Evolutionary conservation across 2,888 invertebrate genomes (phyloP), one percentile per base, ranked within the genome.

Genomic region (Drosophila rubida): DNA sequence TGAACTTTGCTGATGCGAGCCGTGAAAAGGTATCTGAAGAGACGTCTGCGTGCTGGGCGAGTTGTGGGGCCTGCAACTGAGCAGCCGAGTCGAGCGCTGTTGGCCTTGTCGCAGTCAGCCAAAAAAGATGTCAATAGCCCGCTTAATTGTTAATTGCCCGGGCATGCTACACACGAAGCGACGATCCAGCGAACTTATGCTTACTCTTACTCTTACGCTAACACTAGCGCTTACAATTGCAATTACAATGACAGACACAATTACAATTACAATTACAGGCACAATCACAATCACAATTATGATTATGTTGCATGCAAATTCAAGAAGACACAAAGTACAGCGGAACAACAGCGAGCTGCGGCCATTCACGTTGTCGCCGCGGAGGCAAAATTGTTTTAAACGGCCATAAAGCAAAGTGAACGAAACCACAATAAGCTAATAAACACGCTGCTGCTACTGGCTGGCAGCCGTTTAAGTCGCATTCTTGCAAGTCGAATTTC

Each of bases 131-230:
- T 70, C 75, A 75, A 64, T 73, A 59, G 58, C 55, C 51, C 37
- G 71, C 27, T 71, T 70, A 71, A 76, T 76, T 65, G 76, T 71
- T 71, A 69, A 64, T 59, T 64, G 76, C 22, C 32, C 22, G 57
- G 4, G 48, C 65, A 70, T 58, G 71, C 42, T 58, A 22, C 51
- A 45, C 71, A 51, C 53, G 27, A 46, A 46, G 7, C 46, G 2
- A 46, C 9, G 16, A n/a, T 50, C 11, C 46, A 11, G 11, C 2
- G 16, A 11, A 63, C 58, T 63, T 54, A 75, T 62, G 69, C 49
- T 61, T 54, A 41, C 58, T 39, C 23, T 55, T 55, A n/a, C n/a
- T n/a, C n/a, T n/a, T n/a, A n/a, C n/a, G 50, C 13, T 35, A 55
- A 41, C 39, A 58, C 45, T 53, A 27, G 45, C 60, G 53, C 16